Conservation (phyloP, 2,888 invertebrate genomes). For the Sminthurinus aureus region DNA sequence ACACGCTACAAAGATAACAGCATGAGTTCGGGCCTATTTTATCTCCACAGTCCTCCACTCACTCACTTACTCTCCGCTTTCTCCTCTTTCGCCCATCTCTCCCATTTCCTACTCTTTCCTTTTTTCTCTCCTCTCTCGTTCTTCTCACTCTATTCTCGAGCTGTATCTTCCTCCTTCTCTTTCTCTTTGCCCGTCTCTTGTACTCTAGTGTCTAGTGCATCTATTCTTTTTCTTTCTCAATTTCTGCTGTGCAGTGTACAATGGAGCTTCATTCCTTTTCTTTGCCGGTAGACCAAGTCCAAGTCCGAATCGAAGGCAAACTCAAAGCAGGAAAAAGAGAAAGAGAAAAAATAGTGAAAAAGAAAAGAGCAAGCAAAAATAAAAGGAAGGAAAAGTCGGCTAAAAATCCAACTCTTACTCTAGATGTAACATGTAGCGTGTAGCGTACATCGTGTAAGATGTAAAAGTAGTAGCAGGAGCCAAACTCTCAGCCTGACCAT, state of each 20-base stretch:
- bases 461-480: neutral
- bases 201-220: no score
- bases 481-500: neutral
- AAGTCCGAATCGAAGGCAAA: neutral
- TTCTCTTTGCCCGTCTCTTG: neutral
- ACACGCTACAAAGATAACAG: constrained; percentile 40
- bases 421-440: no score
- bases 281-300: no score
- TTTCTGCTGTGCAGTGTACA: no score
- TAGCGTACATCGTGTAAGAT: no score
- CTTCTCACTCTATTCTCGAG: neutral
- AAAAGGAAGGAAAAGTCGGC: neutral
- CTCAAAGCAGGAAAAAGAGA: neutral
- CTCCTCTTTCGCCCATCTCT: constrained; percentile 21
- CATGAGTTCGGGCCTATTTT: constrained; percentile 21
- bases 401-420: no score
- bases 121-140: neutral
- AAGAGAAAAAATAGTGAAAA: no score
- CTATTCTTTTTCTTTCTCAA: no score
- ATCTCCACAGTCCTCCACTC: constrained; percentile 22
- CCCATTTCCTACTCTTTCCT: constrained; percentile 9
- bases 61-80: neutral
- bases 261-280: no score
- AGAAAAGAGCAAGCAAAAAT: neutral
- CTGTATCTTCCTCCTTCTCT: constrained; percentile 15